Base-by-base conservation (phyloP, 2,113 vertebrate species). In the Epinephelus lanceolatus region DNA sequence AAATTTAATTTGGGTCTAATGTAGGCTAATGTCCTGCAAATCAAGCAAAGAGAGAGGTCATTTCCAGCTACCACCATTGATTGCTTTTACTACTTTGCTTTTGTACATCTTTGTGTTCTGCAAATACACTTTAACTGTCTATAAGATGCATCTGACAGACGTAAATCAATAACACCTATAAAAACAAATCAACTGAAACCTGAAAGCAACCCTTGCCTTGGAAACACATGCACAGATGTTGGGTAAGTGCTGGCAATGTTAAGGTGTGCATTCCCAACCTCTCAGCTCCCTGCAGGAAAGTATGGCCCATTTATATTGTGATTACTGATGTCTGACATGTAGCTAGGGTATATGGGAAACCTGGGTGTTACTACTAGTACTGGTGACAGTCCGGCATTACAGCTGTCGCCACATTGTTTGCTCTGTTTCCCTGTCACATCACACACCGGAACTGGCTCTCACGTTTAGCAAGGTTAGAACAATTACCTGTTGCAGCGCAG, bases 401-500 rank as follows among this genome's bases (percentile, higher is more conserved):
- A 52, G 18, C 53, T 40, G 8, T 7, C 42, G 17, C 2, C 30
- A 37, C 37, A 42, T 17, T n/a, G 40, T 49, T 3, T 21, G 5
- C 66, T 6, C 33, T 3, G 14, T 18, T 23, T 49, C 4, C 23
- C 13, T 49, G 2, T 40, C n/a, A 45, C 33, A 18, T 10, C 13
- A 19, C 30, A 76, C 14, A 61, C 68, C 47, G 68, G 70, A 86
- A 75, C 12, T 33, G 40, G 37, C 25, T 25, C 19, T 23, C 0
- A 23, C 23, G 18, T 65, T 81, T 14, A 8, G 9, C 62, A 45
- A 45, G 17, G 42, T 45, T 45, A 47, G 27, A 11, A 47, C 52
- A 6, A 25, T 71, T 80, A 90, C 92, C 88, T 92, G 89, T 91
- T 90, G 92, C 88, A n/a, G 76, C 33, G 27, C 17, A 4, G 67